Evolutionary conservation across 2,888 invertebrate genomes (phyloP), one percentile per base, ranked within the genome.

Genomic region (Caradrina clavipalpis): DNA sequence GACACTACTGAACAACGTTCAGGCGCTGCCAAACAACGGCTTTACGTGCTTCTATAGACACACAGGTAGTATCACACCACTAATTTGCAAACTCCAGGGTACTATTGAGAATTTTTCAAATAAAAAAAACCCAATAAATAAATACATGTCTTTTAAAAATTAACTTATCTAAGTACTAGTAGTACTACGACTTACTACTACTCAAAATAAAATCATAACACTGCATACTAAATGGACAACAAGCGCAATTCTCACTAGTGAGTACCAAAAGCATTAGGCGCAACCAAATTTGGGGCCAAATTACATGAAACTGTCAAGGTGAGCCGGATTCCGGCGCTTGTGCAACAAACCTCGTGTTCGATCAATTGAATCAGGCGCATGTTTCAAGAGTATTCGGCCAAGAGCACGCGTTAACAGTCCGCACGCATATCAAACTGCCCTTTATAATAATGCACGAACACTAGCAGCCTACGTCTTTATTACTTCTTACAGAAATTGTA

Each of bases 321-420:
- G 78, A 91, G 76, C 90, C 71, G 82, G 89, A 90, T 89, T 89
- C 87, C 82, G 80, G 74, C 69, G 78, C 75, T 91, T 88, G 80
- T 82, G 85, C 85, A 89, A 91, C 69, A 72, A 86, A 78, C 81
- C 82, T 81, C 85, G 85, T 85, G 86, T 75, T 83, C 88, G 87
- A 82, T 88, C 83, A 84, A 84, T 86, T 83, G 87, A 84, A 88
- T 86, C 89, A 86, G 71, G 79, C 78, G 80, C 81, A 78, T 53
- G 76, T 79, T 90, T 90, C 91, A 92, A 91, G 92, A 84, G 67
- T 87, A 87, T 76, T 82, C 84, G 89, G 90, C 86, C 89, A 90
- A 89, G 89, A 87, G 66, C 89, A 83, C 74, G 39, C 26, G 69
- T 64, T 73, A 61, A 54, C 53, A 51, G 51, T 19, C 13, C 50